Percentiles rank a stretch among this genome's conserved stretches.
Evolutionary conservation across 2,113 vertebrate species (phyloP).

Genomic region (Sarotherodon lohbergeri): DNA sequence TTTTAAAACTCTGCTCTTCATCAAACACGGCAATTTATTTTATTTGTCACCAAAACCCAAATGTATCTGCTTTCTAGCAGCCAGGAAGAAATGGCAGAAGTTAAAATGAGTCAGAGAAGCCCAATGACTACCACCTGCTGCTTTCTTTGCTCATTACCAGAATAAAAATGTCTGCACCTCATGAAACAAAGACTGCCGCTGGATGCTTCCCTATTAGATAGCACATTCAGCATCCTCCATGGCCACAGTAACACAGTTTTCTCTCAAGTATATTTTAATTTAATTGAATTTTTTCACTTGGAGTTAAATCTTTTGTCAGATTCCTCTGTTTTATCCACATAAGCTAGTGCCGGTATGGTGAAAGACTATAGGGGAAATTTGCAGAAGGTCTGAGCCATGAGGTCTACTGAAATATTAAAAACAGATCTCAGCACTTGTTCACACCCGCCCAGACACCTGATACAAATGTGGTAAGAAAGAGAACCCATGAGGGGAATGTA

Average conservation of each 20-base stretch:
- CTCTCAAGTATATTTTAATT: background rate
- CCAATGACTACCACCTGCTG: background rate
- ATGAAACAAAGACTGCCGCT: background rate
- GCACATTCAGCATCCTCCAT: background rate
- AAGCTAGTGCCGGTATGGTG: background rate
- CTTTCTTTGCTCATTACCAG: background rate
- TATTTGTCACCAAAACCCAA: background rate
- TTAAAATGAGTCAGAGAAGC: background rate
- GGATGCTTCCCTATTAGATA: background rate
- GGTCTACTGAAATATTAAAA: slow-evolving; percentile 33
- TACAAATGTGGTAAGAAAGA: slow-evolving; percentile 30
- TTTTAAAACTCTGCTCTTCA: background rate
- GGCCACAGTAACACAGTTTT: background rate
- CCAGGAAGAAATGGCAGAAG: background rate
- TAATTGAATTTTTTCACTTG: background rate
- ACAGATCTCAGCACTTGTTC: slow-evolving; percentile 16
- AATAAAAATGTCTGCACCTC: background rate
- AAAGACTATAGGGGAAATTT: background rate
- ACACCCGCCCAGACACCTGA: slow-evolving; percentile 51
- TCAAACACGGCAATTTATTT: background rate
- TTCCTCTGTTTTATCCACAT: background rate
- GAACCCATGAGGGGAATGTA: slow-evolving; percentile 5
- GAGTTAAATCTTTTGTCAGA: background rate
- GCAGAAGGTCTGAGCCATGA: background rate
- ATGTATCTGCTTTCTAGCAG: background rate